Percentiles rank a stretch among this genome's conserved stretches.
These are phyloP conservation scores for Megaleporinus macrocephalus DNA, from an alignment of 2,113 vertebrate species.

Conservation along the genomic window DNA sequence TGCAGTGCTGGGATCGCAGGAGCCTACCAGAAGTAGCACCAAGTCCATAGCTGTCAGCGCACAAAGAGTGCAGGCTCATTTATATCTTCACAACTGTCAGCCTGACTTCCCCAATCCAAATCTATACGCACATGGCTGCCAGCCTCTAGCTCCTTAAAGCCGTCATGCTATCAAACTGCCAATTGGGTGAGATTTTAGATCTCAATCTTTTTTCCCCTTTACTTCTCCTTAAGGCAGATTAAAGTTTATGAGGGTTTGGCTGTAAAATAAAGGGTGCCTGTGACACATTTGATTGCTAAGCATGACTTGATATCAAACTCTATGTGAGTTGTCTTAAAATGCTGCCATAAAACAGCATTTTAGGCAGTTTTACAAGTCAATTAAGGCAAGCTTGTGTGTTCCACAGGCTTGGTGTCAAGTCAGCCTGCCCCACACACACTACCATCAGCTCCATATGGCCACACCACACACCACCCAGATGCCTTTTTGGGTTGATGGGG, in stretches of 20 bases:
- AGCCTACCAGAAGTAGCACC: conserved; percentile 73
- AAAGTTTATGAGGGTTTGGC: conserved; percentile 61
- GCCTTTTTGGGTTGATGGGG: conserved; percentile 15
- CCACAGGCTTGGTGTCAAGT: conserved; percentile 68
- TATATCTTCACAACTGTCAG: conserved; percentile 70
- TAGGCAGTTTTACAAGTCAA: conserved; percentile 77
- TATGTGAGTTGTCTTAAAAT: conserved; percentile 68
- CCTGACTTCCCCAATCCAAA: conserved; percentile 56
- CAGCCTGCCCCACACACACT: conserved; percentile 58
- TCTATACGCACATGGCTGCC: conserved; percentile 30
- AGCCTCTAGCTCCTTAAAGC: conserved; percentile 33
- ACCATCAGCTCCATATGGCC: conserved; percentile 68
- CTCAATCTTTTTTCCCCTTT: conserved; percentile 46
- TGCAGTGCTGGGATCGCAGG: conserved; percentile 64
- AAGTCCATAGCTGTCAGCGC: conserved; percentile 69
- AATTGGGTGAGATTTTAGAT: conserved; percentile 59
- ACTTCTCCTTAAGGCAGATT: conserved; percentile 52
- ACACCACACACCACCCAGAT: conserved; percentile 70
- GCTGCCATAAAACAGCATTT: conserved; percentile 74
- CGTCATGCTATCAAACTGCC: conserved; percentile 51
- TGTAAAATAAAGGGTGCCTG: conserved; percentile 60
- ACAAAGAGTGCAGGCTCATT: conserved; percentile 75
- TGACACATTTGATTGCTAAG: conserved; percentile 70
- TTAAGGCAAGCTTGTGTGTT: conserved; percentile 70
- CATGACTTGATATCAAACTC: conserved; percentile 75